A percentile compares a stretch with the other conserved stretches of the same genome.
Conservation (phyloP, 2,888 invertebrate species). For the Chalcosyrphus nemorum region DNA sequence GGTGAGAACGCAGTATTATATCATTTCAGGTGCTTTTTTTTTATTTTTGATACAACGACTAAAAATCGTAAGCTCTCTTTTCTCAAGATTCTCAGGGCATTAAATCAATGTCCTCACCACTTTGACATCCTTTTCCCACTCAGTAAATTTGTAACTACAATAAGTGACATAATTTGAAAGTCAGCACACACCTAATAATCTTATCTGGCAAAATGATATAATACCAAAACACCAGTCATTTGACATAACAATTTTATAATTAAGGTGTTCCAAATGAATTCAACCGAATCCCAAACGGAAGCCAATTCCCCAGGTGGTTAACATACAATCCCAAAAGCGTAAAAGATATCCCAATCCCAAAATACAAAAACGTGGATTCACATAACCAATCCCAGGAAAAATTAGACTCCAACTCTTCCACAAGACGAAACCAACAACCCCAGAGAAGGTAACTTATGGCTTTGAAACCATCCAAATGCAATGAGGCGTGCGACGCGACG, state of each 20-base stretch:
- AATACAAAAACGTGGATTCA: slow-evolving; percentile 10
- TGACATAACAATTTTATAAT: slow-evolving; percentile 20
- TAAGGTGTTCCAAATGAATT: slow-evolving; percentile 12
- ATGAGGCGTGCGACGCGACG: slow-evolving; percentile 45
- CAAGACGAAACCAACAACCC: slow-evolving; percentile 28
- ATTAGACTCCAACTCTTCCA: neutral
- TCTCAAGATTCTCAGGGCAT: neutral
- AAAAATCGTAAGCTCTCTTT: too few species aligned
- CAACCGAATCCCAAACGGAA: slow-evolving; percentile 13
- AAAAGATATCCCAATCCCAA: neutral
- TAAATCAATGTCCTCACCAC: neutral
- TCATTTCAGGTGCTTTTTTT: too few species aligned
- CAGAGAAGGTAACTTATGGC: neutral
- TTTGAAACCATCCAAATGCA: slow-evolving; percentile 61
- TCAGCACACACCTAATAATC: neutral
- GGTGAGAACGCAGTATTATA: too few species aligned
- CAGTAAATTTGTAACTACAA: neutral
- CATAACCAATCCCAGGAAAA: slow-evolving; percentile 30
- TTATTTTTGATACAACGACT: too few species aligned
- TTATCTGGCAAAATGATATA: neutral
- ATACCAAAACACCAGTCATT: slow-evolving; percentile 9
- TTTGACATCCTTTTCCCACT: too few species aligned
- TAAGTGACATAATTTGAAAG: neutral
- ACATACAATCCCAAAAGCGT: slow-evolving; percentile 12
- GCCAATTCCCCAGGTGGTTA: slow-evolving; percentile 23